Conservation (phyloP, 1,140 invertebrate genomes). For the Drosophila mauritiana region DNA sequence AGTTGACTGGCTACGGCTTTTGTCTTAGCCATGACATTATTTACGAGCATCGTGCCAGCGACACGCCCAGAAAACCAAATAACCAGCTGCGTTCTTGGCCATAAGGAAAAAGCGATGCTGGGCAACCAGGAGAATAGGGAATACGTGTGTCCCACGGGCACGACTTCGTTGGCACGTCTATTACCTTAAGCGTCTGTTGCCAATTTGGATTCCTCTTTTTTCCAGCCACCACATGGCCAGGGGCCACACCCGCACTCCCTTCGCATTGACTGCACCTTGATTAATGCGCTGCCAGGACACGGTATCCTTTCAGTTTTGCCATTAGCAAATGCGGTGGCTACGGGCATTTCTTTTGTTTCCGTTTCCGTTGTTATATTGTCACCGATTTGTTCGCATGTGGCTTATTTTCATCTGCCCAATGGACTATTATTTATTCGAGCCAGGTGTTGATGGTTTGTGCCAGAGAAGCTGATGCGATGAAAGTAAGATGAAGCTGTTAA, state of each 20-base stretch:
- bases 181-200: slow-evolving; percentile 51
- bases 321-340: slow-evolving; percentile 39
- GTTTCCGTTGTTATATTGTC: slow-evolving; percentile 38
- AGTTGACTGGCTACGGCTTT: slow-evolving; percentile 44
- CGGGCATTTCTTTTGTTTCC: slow-evolving; percentile 28
- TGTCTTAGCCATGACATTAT: slow-evolving; percentile 66
- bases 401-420: slow-evolving; percentile 11
- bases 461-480: slow-evolving; percentile 25
- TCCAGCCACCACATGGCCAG: slow-evolving; percentile 10
- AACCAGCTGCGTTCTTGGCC: slow-evolving; percentile 36
- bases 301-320: background rate
- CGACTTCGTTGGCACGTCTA: slow-evolving; percentile 40
- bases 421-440: slow-evolving; percentile 45
- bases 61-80: slow-evolving; percentile 63
- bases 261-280: slow-evolving; percentile 71
- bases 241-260: background rate
- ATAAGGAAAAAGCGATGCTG: background rate
- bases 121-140: slow-evolving; percentile 29
- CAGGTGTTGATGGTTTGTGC: slow-evolving; percentile 53
- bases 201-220: slow-evolving; percentile 38
- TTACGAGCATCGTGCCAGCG: slow-evolving; percentile 56
- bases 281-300: slow-evolving; percentile 61
- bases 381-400: slow-evolving; percentile 41
- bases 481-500: slow-evolving; percentile 1
- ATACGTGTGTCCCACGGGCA: slow-evolving; percentile 61